Evolutionary conservation across 2,888 invertebrate species (phyloP).

Genomic region (Agrypnus murinus): DNA sequence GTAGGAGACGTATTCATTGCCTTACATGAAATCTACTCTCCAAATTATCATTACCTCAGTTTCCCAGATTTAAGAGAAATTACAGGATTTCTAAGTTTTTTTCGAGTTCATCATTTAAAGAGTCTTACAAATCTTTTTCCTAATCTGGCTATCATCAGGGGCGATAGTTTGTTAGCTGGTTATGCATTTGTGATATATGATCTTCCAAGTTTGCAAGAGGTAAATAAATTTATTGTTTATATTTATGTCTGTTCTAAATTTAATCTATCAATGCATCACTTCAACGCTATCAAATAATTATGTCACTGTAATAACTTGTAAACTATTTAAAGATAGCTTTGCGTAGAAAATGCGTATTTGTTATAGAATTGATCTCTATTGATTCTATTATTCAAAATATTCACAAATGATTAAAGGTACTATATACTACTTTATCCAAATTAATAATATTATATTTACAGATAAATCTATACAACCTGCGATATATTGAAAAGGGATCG

Average conservation of each 20-base stretch:
- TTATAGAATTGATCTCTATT: no score
- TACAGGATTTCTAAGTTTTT: slow-evolving; percentile 88
- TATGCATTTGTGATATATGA: slow-evolving; percentile 88
- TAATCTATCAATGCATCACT: no score
- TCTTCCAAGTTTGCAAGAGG: slow-evolving; percentile 78
- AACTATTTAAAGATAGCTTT: no score
- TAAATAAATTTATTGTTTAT: slow-evolving; percentile 63
- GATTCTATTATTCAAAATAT: no score
- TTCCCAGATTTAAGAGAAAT: slow-evolving; percentile 88
- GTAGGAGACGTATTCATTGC: slow-evolving; percentile 86
- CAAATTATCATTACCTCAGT: slow-evolving; percentile 60
- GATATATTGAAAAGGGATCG: slow-evolving; percentile 86
- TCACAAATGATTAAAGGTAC: no score
- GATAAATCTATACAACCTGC: slow-evolving; percentile 83
- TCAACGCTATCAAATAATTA: no score
- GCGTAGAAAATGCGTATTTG: no score
- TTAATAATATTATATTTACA: no score
- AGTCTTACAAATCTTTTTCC: slow-evolving; percentile 88
- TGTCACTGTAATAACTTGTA: no score
- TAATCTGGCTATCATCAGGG: slow-evolving; percentile 90
- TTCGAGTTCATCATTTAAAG: slow-evolving; percentile 81
- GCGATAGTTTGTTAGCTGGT: slow-evolving; percentile 82
- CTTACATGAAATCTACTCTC: slow-evolving; percentile 74
- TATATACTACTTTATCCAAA: no score
- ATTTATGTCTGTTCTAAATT: no score